These are phyloP conservation scores for Metallyticus violacea DNA, from an alignment of 2,888 invertebrate genomes.

Conservation along the genomic window DNA sequence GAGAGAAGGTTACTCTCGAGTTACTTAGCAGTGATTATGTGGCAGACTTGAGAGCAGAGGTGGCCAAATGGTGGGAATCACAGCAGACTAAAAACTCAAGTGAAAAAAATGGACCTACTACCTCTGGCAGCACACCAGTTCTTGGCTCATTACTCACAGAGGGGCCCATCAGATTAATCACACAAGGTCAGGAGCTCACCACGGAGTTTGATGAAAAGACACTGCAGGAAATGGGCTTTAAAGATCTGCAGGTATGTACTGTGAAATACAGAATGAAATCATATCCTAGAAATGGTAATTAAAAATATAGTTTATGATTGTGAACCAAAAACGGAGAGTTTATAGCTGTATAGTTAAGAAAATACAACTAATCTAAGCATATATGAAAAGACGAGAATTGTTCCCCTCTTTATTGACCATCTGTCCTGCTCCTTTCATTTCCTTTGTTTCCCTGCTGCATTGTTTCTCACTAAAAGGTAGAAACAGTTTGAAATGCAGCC, in stretches of 20 bases:
- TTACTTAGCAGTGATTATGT: slow-evolving; percentile 84
- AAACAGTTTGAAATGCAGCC: too few relatives aligned
- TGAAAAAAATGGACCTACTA: slow-evolving; percentile 25
- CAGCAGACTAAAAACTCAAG: slow-evolving; percentile 44
- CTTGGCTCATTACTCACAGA: slow-evolving; percentile 71
- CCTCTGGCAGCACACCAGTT: slow-evolving; percentile 52
- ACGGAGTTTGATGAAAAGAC: slow-evolving; percentile 91
- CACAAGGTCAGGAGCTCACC: slow-evolving; percentile 88
- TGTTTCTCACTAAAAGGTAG: too few relatives aligned
- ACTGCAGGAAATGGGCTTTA: slow-evolving; percentile 87
- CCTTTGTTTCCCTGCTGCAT: too few relatives aligned
- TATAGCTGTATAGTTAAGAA: too few relatives aligned
- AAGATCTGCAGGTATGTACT: slow-evolving; percentile 75
- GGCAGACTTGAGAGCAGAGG: slow-evolving; percentile 89
- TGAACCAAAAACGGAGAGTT: too few relatives aligned
- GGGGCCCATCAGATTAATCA: slow-evolving; percentile 87
- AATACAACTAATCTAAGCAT: too few relatives aligned
- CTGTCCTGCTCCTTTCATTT: too few relatives aligned
- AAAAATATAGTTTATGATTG: too few relatives aligned
- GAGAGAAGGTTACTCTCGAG: slow-evolving; percentile 78
- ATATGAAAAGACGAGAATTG: too few relatives aligned
- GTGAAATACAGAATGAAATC: neutral
- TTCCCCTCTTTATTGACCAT: too few relatives aligned
- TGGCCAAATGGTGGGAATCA: slow-evolving; percentile 91
- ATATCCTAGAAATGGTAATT: neutral